A percentile compares a stretch with the other conserved stretches of the same genome.
Evolutionary conservation across 1,140 invertebrate genomes (phyloP).

Genomic region (Linepithema humile): DNA sequence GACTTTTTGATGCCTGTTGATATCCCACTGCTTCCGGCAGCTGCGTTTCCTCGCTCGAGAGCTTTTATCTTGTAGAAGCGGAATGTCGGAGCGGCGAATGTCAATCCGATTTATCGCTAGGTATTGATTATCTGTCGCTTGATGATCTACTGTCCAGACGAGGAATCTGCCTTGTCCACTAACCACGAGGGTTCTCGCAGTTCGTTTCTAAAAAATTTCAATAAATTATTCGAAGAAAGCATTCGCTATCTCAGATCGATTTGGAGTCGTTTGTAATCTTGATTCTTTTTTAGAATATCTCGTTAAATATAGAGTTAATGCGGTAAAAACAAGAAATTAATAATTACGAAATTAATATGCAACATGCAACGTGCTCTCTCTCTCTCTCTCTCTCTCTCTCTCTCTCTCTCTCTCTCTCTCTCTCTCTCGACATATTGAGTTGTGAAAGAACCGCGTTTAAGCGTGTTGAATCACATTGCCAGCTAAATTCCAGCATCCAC

Average conservation of each 20-base stretch:
- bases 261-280: too few relatives aligned
- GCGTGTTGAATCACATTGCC: not conserved
- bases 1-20: constrained; percentile 59
- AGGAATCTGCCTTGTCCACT: not conserved
- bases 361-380: too few relatives aligned
- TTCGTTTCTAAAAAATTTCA: not conserved
- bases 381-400: too few relatives aligned
- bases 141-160: constrained; percentile 26
- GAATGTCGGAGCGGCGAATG: not conserved
- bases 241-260: not conserved
- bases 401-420: too few relatives aligned
- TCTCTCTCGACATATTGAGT: too few relatives aligned
- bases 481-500: not conserved
- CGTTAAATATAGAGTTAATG: too few relatives aligned
- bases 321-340: too few relatives aligned
- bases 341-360: too few relatives aligned
- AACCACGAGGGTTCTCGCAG: not conserved
- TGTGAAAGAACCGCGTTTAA: not conserved
- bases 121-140: constrained; percentile 30
- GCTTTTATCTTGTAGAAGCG: not conserved
- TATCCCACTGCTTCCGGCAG: not conserved
- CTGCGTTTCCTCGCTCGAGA: not conserved
- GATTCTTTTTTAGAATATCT: too few relatives aligned
- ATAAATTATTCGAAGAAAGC: not conserved
- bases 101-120: constrained; percentile 7